phyloP scores from a whole-genome alignment of 2,888 invertebrate genomes.

The Dascillus cervinus region DNA sequence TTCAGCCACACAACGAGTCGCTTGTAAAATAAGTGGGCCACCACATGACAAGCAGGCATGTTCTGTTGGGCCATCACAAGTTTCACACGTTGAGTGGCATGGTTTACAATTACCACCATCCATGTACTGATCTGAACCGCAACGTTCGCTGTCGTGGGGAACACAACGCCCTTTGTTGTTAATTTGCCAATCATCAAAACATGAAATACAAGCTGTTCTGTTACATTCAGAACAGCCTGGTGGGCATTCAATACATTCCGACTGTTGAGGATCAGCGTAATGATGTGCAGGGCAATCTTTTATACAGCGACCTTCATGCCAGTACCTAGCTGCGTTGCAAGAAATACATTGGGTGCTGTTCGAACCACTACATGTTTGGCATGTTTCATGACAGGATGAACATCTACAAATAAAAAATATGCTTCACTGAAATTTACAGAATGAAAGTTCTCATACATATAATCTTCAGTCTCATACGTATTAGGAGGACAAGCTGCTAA shows the following conservation, averaged over 20 bases:
- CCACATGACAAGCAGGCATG: slow-evolving; percentile 67
- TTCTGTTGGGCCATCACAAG: slow-evolving; percentile 72
- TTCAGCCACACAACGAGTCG: slow-evolving; percentile 63
- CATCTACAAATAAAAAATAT: slow-evolving; percentile 46
- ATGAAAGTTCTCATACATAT: slow-evolving; percentile 49
- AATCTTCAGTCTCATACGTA: slow-evolving; percentile 81
- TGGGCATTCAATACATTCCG: slow-evolving; percentile 73
- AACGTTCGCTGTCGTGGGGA: slow-evolving; percentile 60
- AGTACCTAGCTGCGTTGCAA: slow-evolving; percentile 65
- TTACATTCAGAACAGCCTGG: slow-evolving; percentile 72
- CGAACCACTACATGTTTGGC: slow-evolving; percentile 74
- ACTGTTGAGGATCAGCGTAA: slow-evolving; percentile 69
- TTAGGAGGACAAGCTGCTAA: slow-evolving; percentile 74
- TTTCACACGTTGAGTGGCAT: slow-evolving; percentile 73
- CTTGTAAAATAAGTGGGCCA: slow-evolving; percentile 65
- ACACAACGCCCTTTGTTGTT: slow-evolving; percentile 71
- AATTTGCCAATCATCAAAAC: slow-evolving; percentile 65
- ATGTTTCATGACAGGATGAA: slow-evolving; percentile 68
- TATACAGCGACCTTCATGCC: slow-evolving; percentile 64
- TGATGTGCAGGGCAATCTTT: slow-evolving; percentile 65
- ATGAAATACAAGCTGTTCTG: slow-evolving; percentile 64
- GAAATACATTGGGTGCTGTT: slow-evolving; percentile 73
- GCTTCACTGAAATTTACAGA: background rate
- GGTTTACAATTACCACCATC: slow-evolving; percentile 62
- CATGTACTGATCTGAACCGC: slow-evolving; percentile 67